Evolutionary conservation across 2,888 invertebrate genomes (phyloP), one percentile per base, ranked within the genome.

Genomic region (Drosophila bunnanda): DNA sequence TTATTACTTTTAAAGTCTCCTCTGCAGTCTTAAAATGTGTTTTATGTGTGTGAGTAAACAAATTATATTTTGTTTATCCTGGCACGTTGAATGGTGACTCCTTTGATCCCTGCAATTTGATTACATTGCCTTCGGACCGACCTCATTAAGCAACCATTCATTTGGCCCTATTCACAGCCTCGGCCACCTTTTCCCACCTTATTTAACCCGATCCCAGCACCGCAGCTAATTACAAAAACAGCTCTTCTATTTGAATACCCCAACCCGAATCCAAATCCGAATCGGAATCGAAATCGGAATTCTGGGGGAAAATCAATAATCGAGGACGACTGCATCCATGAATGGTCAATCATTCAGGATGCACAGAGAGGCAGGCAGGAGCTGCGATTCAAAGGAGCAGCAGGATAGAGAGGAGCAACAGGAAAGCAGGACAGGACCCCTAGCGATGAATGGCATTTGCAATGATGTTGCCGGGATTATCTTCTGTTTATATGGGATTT

Each of bases 401-500:
- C 28, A 32, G 10, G 25, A 5, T 9, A 6, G 25, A 22, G 22
- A 25, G 58, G 72, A 67, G 69, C 56, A 57, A 48, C 43, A 69
- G 69, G 44, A 60, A 53, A 59, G 48, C 48, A 74, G 69, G 52
- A 61, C 46, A 59, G 48, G 59, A 59, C 62, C 61, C 67, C 58
- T 34, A 56, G 59, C 73, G 66, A 68, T 84, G 75, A 71, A 76
- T 86, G 77, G 70, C 74, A 73, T 82, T 76, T 59, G 76, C 71
- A 71, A 77, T 78, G 75, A 75, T 80, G 76, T 80, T 82, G 66
- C 70, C 69, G 50, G 85, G 82, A 88, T 88, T 85, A 88, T 85
- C 88, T 82, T 75, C 82, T 80, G 77, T 86, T 86, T 86, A 88
- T 85, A 80, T 87, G 85, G 72, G 85, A 85, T 85, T 84, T 87